Conservation (phyloP, 1,140 invertebrate genomes). For the Drosophila repleta region DNA sequence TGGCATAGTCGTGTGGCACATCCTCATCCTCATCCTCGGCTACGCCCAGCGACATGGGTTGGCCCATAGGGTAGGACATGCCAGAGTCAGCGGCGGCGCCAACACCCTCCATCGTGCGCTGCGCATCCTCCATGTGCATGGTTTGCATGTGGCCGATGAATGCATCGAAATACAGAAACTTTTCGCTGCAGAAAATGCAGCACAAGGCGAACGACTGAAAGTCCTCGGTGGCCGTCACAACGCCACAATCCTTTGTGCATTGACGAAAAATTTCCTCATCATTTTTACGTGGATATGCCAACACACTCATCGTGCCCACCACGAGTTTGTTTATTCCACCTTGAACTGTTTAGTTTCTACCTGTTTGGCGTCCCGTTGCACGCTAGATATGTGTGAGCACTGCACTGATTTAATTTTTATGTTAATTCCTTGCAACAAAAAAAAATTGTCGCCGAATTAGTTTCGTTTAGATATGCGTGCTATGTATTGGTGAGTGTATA, state of each 20-base stretch:
- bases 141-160: conserved; percentile 81
- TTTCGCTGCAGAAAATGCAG: conserved; percentile 71
- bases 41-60: conserved; percentile 50
- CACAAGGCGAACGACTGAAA: conserved; percentile 78
- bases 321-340: conserved; percentile 18
- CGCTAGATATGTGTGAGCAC: conserved; percentile 26
- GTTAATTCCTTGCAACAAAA: conserved; percentile 41
- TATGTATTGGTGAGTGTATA: conserved; percentile 31
- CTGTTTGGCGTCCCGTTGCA: conserved; percentile 31
- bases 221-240: conserved; percentile 79
- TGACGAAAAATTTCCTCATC: conserved; percentile 79
- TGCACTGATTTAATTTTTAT: conserved; percentile 38
- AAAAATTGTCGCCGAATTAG: conserved; percentile 55
- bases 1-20: conserved; percentile 21
- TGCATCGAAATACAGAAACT: conserved; percentile 81
- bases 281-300: conserved; percentile 82
- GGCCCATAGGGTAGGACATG: conserved; percentile 27
- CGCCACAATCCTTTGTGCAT: conserved; percentile 79
- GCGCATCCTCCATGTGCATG: conserved; percentile 57
- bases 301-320: conserved; percentile 74
- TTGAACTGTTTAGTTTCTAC: conserved; percentile 16
- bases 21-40: conserved; percentile 16
- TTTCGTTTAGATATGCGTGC: conserved; percentile 55
- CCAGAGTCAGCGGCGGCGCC: conserved; percentile 7
- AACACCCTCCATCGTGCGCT: conserved; percentile 23